phyloP scores from a whole-genome alignment of 2,888 invertebrate species.

The Hypselothyrea guttata region DNA sequence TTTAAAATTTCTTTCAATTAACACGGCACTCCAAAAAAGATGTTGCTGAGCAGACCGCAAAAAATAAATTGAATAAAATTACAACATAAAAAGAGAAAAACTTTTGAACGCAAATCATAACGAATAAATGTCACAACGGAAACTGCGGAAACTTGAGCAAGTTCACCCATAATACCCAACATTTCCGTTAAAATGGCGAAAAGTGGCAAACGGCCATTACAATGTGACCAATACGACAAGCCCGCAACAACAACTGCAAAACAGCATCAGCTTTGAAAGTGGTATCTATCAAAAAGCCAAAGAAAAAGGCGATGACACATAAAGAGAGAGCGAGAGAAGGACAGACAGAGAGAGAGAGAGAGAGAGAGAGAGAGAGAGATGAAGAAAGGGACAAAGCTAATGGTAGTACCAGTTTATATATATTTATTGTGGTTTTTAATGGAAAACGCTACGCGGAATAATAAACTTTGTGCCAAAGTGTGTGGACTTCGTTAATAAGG shows the following conservation, averaged over 20 bases:
- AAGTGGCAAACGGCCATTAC: constrained; percentile 39
- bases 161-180: constrained; percentile 57
- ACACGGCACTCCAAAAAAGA: constrained; percentile 17
- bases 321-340: too few species aligned
- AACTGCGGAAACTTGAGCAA: constrained; percentile 64
- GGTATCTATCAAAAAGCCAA: constrained; percentile 5
- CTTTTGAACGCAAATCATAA: constrained; percentile 77
- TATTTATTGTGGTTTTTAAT: constrained; percentile 39
- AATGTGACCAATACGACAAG: too few species aligned
- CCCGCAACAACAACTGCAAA: too few species aligned
- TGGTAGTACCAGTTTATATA: constrained; percentile 4
- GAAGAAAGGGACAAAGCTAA: neutral
- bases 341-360: too few species aligned
- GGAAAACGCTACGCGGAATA: constrained; percentile 67
- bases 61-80: constrained; percentile 21
- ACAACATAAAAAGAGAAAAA: too few species aligned
- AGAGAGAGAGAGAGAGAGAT: too few species aligned
- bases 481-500: constrained; percentile 78
- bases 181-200: constrained; percentile 61
- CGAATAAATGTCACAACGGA: constrained; percentile 77
- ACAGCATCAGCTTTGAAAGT: constrained; percentile 12
- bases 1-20: constrained; percentile 60
- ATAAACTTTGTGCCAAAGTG: constrained; percentile 62
- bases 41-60: constrained; percentile 2
- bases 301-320: too few species aligned